Base-by-base conservation (phyloP, 2,113 vertebrate genomes). In the Mungos mungo region DNA sequence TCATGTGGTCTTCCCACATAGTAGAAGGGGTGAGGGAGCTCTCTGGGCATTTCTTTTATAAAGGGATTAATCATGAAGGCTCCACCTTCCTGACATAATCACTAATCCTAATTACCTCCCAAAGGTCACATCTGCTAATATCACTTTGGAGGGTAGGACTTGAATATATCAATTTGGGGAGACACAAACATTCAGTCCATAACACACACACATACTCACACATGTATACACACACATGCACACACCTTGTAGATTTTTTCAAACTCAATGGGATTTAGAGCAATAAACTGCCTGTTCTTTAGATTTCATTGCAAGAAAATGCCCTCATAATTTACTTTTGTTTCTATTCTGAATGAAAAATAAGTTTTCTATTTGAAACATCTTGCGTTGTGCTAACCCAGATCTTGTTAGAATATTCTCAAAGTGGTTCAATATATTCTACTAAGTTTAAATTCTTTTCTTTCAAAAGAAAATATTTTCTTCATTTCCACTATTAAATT, bases 341-440 rank as follows among this genome's bases (percentile, higher is more conserved):
- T 84, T 91, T 81, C 91, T 88, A 72, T 91, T 95, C 45, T 86
- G 45, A 97, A 92, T 96, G 71, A 38, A 86, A 93, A 88, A 77
- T 33, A 15, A 95, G 23, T 12, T 57, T 90, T 66, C 50, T 41
- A 71, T 60, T 68, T 77, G 38, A 84, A 45, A 60, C 19, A 90
- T 33, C 72, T 93, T 82, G 6, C 14, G 86, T n/a, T 97, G 57
- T 90, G 18, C 50, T 90, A 93, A 81, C 16, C 54, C 0, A 6
- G 2, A n/a, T 93, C 38, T 83, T 92, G 18, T 54, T 16, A 66
- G 25, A 83, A 84, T 87, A 47, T 57, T 97, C 88, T 82, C 83
- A 94, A 87, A 88, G 38, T 45, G 25, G 60, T 71, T 93, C 65
- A 85, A 88, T 52, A 71, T 52, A 60, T 35, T 93, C 21, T 82